These are phyloP conservation scores for Keiferia lycopersicella DNA, from an alignment of 2,888 invertebrate species.

Conservation along the genomic window DNA sequence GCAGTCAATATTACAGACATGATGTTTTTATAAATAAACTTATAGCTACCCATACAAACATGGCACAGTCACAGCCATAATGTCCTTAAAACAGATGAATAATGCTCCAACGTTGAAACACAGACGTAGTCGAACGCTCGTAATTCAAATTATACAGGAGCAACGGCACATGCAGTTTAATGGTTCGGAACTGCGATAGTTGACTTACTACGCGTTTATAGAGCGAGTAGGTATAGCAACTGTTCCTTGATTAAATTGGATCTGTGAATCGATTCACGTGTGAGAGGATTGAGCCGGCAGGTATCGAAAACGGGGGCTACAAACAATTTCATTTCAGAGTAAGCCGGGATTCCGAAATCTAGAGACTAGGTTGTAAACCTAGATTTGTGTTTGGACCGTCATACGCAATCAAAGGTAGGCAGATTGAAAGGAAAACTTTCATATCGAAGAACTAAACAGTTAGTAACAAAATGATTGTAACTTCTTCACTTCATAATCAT, in stretches of 20 bases:
- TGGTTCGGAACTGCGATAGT: constrained; percentile 63
- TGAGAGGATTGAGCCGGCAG: background rate
- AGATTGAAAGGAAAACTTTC: no score
- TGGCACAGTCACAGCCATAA: background rate
- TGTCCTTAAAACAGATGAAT: constrained; percentile 10
- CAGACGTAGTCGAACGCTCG: constrained; percentile 17
- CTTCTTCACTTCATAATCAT: no score
- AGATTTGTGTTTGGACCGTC: no score
- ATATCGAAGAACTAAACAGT: no score
- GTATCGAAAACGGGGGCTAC: background rate
- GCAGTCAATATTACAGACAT: no score
- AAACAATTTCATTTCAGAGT: background rate
- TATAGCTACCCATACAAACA: no score
- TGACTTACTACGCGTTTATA: constrained; percentile 54
- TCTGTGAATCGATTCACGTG: background rate
- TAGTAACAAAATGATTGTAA: no score
- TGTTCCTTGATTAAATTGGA: constrained; percentile 4
- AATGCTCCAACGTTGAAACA: background rate
- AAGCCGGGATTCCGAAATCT: background rate
- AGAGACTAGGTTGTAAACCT: no score
- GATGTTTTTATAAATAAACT: no score
- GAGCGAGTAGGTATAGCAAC: background rate
- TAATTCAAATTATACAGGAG: constrained; percentile 32
- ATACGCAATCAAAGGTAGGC: no score
- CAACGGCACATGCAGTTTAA: constrained; percentile 54